Evolutionary conservation across 2,113 vertebrate species (phyloP).

Genomic region (Mystacornis crossleyi): DNA sequence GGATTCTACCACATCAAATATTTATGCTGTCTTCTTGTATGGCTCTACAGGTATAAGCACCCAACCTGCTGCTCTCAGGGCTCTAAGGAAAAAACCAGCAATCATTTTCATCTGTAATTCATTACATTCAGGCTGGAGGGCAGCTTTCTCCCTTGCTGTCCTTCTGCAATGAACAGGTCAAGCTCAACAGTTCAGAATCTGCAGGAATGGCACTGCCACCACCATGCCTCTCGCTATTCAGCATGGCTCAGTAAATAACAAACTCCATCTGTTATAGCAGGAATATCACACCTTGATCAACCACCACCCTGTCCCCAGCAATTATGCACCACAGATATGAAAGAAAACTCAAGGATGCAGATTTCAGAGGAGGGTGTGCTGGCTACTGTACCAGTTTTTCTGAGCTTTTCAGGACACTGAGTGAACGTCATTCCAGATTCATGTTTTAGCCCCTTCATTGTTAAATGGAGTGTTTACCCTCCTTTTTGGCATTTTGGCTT

Average conservation of each 20-base stretch:
- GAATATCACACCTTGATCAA: not conserved
- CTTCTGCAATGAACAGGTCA: not conserved
- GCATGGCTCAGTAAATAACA: not conserved
- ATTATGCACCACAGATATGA: not conserved
- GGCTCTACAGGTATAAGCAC: not conserved
- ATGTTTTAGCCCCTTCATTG: not conserved
- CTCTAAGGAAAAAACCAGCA: not conserved
- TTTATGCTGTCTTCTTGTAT: not conserved
- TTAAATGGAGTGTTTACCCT: not conserved
- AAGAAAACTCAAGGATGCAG: not conserved
- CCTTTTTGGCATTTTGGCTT: not conserved
- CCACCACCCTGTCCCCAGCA: not conserved
- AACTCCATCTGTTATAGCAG: not conserved
- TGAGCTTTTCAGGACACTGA: not conserved
- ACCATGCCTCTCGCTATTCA: not conserved
- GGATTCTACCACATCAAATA: not conserved
- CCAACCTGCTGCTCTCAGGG: not conserved
- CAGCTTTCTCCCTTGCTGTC: not conserved
- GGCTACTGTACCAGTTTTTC: not conserved
- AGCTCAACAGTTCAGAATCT: accelerated
- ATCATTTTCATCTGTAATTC: not conserved
- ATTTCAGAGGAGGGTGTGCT: not conserved
- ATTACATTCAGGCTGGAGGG: accelerated
- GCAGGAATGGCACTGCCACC: not conserved
- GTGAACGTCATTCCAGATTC: not conserved